A percentile compares a stretch with the other conserved stretches of the same genome.
These are phyloP conservation scores for Autographa gamma DNA, from an alignment of 2,888 invertebrate genomes.

Conservation along the genomic window DNA sequence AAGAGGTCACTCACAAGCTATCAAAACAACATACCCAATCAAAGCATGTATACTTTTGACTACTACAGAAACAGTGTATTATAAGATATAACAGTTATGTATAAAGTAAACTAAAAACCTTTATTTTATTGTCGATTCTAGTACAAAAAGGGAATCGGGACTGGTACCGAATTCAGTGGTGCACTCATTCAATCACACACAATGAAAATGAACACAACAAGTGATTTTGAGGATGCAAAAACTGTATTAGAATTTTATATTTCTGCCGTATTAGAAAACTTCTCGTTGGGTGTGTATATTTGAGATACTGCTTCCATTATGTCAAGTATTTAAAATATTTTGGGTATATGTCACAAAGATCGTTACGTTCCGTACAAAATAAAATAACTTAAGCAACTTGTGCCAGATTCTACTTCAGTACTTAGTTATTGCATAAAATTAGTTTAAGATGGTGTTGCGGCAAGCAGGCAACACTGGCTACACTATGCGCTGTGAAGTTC, in stretches of 20 bases:
- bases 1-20: slow-evolving; percentile 35
- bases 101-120: slow-evolving; percentile 17
- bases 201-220: slow-evolving; percentile 72
- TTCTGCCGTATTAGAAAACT: slow-evolving; percentile 72
- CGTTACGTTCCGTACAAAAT: not conserved
- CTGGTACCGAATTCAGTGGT: not conserved
- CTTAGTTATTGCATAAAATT: not conserved
- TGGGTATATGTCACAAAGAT: not conserved
- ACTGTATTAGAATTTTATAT: slow-evolving; percentile 77
- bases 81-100: too few relatives aligned
- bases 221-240: slow-evolving; percentile 67
- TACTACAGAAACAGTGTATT: not conserved
- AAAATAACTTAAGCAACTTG: not conserved
- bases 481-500: too few relatives aligned
- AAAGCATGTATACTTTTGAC: not conserved
- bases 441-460: not conserved
- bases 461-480: too few relatives aligned
- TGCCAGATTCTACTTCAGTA: not conserved
- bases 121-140: slow-evolving; percentile 45
- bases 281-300: slow-evolving; percentile 70
- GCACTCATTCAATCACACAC: too few relatives aligned
- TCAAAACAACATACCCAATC: slow-evolving; percentile 1
- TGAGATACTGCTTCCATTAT: slow-evolving; percentile 18
- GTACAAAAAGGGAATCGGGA: slow-evolving; percentile 23
- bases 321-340: slow-evolving; percentile 18